Evolutionary conservation across 2,888 invertebrate genomes (phyloP).

Genomic region (Trilocha varians): DNA sequence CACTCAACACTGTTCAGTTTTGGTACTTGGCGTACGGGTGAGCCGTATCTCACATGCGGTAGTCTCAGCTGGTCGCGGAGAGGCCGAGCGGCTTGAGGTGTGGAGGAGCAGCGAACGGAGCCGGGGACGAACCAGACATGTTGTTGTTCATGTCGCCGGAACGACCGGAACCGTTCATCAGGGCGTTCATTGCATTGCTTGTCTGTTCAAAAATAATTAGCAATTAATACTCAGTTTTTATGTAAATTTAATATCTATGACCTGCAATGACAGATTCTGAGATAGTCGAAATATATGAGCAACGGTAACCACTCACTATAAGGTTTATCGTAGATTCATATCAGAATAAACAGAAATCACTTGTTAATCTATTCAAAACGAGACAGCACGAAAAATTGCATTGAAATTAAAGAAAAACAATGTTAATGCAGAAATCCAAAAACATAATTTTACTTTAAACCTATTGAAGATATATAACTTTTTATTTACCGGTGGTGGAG

Average conservation of each 20-base stretch:
- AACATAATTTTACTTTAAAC: no score
- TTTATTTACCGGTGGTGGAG: constrained; percentile 76
- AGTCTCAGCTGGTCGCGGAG: constrained; percentile 78
- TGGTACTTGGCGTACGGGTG: constrained; percentile 65
- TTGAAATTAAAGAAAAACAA: no score
- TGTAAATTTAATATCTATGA: no score
- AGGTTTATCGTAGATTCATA: no score
- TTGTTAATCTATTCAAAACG: no score
- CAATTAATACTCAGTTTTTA: constrained; percentile 5
- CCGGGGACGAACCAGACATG: constrained; percentile 73
- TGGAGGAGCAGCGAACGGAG: constrained; percentile 60
- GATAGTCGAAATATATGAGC: no score
- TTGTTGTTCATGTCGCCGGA: constrained; percentile 80
- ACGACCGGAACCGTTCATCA: constrained; percentile 71
- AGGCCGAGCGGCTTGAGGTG: constrained; percentile 74
- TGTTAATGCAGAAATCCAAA: no score
- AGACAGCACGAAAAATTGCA: no score
- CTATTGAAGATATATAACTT: no score
- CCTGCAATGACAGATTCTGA: no score
- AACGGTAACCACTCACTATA: no score
- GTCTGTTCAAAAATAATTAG: constrained; percentile 37
- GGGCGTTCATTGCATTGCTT: constrained; percentile 54
- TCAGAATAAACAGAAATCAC: no score
- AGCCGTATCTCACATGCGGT: constrained; percentile 58
- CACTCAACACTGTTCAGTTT: constrained; percentile 31